These are phyloP conservation scores for Scrobipalpa costella DNA, from an alignment of 2,888 invertebrate species.

Conservation along the genomic window DNA sequence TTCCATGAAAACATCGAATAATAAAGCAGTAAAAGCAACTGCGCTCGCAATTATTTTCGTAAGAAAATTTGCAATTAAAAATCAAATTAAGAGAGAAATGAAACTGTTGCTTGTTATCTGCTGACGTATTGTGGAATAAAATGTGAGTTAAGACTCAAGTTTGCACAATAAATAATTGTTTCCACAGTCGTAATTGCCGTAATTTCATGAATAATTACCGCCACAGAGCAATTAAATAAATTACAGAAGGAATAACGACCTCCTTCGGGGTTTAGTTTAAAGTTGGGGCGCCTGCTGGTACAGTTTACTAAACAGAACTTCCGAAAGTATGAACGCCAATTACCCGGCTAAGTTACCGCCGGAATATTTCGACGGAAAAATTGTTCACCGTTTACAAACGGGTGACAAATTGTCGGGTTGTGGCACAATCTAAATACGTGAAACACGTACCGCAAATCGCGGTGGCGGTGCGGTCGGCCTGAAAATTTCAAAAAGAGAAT, in stretches of 20 bases:
- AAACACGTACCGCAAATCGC: conserved; percentile 74
- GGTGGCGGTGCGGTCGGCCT: conserved; percentile 56
- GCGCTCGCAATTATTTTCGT: conserved; percentile 15
- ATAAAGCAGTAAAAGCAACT: conserved; percentile 4
- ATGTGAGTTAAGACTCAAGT: conserved; percentile 79
- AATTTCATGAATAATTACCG: conserved; percentile 82
- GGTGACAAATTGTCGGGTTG: conserved; percentile 54
- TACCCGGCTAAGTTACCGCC: not conserved
- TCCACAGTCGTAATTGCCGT: conserved; percentile 79
- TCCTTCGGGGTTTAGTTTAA: conserved; percentile 75
- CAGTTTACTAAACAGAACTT: conserved; percentile 54
- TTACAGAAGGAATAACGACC: conserved; percentile 78
- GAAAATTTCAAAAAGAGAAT: conserved; percentile 77
- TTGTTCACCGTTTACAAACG: conserved; percentile 30
- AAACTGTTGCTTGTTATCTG: conserved; percentile 65
- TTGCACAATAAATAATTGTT: conserved; percentile 81
- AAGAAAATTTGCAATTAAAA: conserved; percentile 36
- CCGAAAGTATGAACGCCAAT: conserved; percentile 11
- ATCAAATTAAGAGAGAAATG: conserved; percentile 41
- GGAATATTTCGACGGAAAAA: conserved; percentile 17
- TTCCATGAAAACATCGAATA: not conserved
- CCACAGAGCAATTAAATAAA: conserved; percentile 81
- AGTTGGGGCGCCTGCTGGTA: conserved; percentile 72
- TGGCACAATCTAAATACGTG: conserved; percentile 66
- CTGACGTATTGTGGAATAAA: conserved; percentile 74